Conservation (phyloP, 2,888 invertebrate species). For the Ophion ventricosus region DNA sequence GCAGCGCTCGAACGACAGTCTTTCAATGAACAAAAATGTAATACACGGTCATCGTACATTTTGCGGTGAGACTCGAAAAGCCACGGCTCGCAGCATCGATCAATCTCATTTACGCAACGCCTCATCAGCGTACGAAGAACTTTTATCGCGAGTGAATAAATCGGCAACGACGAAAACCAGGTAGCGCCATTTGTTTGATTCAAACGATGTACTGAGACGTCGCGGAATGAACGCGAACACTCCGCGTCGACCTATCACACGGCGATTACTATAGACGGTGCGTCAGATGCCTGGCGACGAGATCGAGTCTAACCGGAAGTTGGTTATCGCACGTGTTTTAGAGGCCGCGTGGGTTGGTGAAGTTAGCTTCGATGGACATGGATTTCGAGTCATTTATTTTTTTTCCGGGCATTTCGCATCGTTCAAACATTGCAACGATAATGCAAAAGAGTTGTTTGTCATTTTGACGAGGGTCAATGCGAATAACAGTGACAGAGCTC, state of each 20-base stretch:
- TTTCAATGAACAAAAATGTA: background rate
- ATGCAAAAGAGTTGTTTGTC: background rate
- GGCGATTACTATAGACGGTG: background rate
- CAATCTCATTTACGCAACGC: too few relatives aligned
- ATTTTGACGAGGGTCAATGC: background rate
- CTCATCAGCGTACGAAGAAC: background rate
- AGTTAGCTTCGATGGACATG: background rate
- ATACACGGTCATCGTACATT: background rate
- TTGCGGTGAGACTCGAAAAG: background rate
- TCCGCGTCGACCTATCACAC: slow-evolving; percentile 9
- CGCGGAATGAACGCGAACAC: background rate
- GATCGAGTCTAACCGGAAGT: background rate
- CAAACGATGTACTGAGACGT: slow-evolving; percentile 1
- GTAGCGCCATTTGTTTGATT: slow-evolving; percentile 28
- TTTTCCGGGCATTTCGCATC: background rate
- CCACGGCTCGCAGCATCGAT: too few relatives aligned
- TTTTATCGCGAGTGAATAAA: background rate
- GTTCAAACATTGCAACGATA: background rate
- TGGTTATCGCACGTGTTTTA: background rate
- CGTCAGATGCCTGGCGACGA: background rate
- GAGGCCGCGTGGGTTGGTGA: background rate
- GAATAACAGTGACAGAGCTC: background rate
- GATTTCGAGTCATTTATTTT: background rate
- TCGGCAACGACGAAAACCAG: background rate
- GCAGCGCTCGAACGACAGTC: background rate